Percentiles rank a stretch among this genome's conserved stretches.
phyloP scores from a whole-genome alignment of 1,140 invertebrate species.

The Steinernema feltiae region DNA sequence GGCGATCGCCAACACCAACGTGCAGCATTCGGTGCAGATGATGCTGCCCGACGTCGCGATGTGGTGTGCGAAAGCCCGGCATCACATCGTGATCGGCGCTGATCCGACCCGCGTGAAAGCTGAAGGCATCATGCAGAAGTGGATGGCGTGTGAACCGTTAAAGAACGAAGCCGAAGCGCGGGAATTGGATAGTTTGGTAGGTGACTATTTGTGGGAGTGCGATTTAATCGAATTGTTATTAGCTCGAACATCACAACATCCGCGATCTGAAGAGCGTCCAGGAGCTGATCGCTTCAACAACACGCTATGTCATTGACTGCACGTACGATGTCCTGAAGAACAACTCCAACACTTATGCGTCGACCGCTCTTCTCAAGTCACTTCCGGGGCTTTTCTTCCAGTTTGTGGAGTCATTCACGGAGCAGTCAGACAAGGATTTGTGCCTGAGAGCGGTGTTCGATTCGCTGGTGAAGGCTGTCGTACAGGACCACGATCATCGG shows the following conservation, averaged over 20 bases:
- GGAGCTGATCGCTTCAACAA: neutral
- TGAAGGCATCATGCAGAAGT: conserved; percentile 24
- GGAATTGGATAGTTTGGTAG: conserved; percentile 75
- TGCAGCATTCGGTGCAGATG: neutral
- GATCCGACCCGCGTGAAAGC: conserved; percentile 14
- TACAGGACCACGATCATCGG: conserved; percentile 66
- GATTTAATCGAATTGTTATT: too few species aligned
- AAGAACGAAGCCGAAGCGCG: conserved; percentile 84
- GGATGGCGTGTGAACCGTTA: conserved; percentile 59
- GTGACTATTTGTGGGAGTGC: too few species aligned
- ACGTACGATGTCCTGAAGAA: neutral
- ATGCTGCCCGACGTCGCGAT: neutral
- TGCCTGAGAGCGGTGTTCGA: conserved; percentile 70
- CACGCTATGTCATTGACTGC: neutral
- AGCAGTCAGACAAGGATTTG: neutral
- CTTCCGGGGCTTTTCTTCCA: neutral
- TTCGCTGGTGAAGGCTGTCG: conserved; percentile 81
- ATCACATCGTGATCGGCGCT: neutral
- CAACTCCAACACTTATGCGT: neutral
- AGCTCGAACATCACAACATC: too few species aligned
- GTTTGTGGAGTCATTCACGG: neutral
- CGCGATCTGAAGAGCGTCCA: neutral
- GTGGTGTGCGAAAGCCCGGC: neutral
- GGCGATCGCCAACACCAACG: conserved; percentile 66
- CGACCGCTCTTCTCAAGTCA: neutral